Conservation (phyloP, 2,797 vertebrate species). For the Avahi laniger region DNA sequence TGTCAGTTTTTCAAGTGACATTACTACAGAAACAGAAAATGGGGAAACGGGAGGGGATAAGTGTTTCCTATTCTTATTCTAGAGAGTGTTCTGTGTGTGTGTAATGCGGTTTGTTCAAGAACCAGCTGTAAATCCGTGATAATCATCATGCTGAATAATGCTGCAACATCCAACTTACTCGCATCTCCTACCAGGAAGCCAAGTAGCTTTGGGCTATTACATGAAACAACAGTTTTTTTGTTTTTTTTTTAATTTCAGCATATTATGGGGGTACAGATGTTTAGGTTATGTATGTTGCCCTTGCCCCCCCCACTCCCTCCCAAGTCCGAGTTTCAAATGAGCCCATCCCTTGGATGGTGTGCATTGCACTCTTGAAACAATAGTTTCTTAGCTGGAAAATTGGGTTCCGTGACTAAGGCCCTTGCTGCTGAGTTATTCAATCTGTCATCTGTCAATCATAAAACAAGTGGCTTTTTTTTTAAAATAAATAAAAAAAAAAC, state of each 20-base stretch:
- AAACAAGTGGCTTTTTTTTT: not conserved
- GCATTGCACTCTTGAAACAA: no score
- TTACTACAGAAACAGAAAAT: constrained; percentile 39
- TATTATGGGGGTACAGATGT: no score
- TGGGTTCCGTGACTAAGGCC: constrained; percentile 62
- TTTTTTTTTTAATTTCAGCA: no score
- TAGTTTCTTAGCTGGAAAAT: constrained; percentile 74
- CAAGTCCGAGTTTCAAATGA: no score
- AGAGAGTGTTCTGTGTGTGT: constrained; percentile 12
- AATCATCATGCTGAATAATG: constrained; percentile 72
- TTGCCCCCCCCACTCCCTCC: no score
- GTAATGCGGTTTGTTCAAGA: constrained; percentile 61
- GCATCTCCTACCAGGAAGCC: constrained; percentile 65
- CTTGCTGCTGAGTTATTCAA: constrained; percentile 54
- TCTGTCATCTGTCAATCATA: constrained; percentile 52
- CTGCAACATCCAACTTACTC: constrained; percentile 54
- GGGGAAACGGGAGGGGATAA: not conserved
- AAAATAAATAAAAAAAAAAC: not conserved
- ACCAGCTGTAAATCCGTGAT: constrained; percentile 77
- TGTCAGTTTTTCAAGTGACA: constrained; percentile 60
- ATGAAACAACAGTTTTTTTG: constrained; percentile 73
- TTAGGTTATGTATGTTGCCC: no score
- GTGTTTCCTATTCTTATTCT: constrained; percentile 43
- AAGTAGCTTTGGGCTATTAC: constrained; percentile 59
- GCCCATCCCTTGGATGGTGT: no score